Conservation (phyloP, 2,113 vertebrate genomes). For the Archilochus colubris region DNA sequence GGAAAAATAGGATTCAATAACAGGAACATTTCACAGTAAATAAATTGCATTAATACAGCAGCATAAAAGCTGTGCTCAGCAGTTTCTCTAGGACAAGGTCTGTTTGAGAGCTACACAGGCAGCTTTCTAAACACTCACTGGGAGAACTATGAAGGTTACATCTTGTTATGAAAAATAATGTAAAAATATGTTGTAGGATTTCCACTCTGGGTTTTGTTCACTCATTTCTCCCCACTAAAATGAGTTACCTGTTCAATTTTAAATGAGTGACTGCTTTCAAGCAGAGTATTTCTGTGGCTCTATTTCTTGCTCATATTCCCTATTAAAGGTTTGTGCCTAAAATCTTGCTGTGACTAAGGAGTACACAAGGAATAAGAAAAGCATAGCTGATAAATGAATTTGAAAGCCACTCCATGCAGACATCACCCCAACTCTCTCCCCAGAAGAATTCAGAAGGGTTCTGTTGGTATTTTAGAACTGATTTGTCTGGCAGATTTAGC, state of each 20-base stretch:
- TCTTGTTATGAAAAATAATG: neutral
- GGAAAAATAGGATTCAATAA: conserved; percentile 58
- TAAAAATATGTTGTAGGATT: neutral
- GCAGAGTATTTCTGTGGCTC: neutral
- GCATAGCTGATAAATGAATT: neutral
- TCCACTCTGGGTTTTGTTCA: neutral
- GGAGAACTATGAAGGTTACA: neutral
- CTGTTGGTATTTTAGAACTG: neutral
- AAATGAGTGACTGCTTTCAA: neutral
- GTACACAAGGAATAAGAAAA: neutral
- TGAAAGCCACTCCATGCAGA: neutral
- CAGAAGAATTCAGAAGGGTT: neutral
- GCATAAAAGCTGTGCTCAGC: conserved; percentile 42
- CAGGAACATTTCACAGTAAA: conserved; percentile 56
- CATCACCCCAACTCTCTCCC: neutral
- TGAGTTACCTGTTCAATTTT: neutral
- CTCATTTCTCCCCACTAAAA: neutral
- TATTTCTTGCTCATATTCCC: neutral
- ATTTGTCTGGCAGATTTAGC: neutral
- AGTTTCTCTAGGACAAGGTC: conserved; percentile 44
- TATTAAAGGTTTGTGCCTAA: neutral
- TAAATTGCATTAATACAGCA: conserved; percentile 64
- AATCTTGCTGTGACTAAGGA: neutral
- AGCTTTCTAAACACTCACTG: neutral
- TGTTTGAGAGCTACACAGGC: neutral